These are phyloP conservation scores for Ochotona curzoniae DNA, from an alignment of 2,113 vertebrate genomes.

Conservation along the genomic window DNA sequence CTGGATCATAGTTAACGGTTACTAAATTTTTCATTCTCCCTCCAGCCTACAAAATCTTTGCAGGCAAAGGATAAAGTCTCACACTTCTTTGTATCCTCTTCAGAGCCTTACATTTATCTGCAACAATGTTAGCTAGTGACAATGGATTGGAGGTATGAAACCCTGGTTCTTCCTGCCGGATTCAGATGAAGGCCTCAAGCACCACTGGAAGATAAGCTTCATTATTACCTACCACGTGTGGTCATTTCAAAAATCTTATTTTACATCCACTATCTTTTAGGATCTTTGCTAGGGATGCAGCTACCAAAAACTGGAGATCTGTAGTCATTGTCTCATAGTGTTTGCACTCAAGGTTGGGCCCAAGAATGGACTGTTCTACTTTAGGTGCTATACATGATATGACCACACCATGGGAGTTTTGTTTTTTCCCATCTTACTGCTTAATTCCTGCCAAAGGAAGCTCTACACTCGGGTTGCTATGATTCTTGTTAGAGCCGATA, in stretches of 20 bases:
- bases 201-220: neutral
- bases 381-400: no score
- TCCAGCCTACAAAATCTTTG: neutral
- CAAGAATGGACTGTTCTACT: neutral
- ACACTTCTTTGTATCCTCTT: neutral
- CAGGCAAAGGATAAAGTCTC: neutral
- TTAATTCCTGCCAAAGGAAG: neutral
- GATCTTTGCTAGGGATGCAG: neutral
- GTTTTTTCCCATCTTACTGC: fast-evolving
- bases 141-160: neutral
- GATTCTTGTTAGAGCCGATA: neutral
- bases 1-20: neutral
- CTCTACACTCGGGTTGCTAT: no score
- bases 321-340: neutral
- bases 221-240: neutral
- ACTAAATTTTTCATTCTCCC: neutral
- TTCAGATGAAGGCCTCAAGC: neutral
- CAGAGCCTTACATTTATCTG: no score
- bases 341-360: neutral
- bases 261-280: neutral
- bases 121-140: neutral
- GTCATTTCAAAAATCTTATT: neutral
- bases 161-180: neutral
- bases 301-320: neutral
- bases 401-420: neutral